Base-by-base conservation (phyloP, 2,797 vertebrate species). In the Nothura maculosa region DNA sequence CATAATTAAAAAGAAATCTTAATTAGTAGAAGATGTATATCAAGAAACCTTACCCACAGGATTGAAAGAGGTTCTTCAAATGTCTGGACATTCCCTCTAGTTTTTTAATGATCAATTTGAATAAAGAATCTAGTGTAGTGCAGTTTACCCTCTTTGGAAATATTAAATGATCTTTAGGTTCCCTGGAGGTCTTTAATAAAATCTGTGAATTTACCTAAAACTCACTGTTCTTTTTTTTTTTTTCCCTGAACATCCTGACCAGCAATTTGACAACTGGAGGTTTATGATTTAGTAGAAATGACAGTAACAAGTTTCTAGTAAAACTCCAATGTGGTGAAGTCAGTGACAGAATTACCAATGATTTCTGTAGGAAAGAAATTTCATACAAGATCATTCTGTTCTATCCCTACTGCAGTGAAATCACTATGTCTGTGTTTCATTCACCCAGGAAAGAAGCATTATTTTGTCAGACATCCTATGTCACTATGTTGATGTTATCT, bases 11-110 rank as follows among this genome's bases (percentile, higher is more conserved):
- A 93, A 81, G 60, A 54, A 28, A 72, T 60, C 21, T 87, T 48
- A 89, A 83, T 11, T 22, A 85, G 24, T 28, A 42, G 21, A 28
- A 20, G 24, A 89, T 32, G 57, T n/a, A 42, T 90, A 43, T 60
- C 43, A 55, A 78, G 73, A 91, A 93, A 61, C 6, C 2, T 57
- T 63, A 84, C 24, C 8, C 73, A 76, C 9, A 22, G 42, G 52
- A 76, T 47, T 69, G 36, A 82, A 87, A 32, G 19, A 85, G 11
- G 75, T 93, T 83, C 24, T 45, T 43, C 13, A 30, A 96, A 93
- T 77, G 15, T 72, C 19, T 60, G 73, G 47, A 83, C 92, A 12
- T 30, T 79, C 24, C 5, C 2, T 62, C 32, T 66, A 4, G 12
- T 63, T 81, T 90, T 43, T 81, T 89, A 83, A 81, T 74, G 27